Conservation (phyloP, 2,797 vertebrate genomes). For the Thamnophis elegans region DNA sequence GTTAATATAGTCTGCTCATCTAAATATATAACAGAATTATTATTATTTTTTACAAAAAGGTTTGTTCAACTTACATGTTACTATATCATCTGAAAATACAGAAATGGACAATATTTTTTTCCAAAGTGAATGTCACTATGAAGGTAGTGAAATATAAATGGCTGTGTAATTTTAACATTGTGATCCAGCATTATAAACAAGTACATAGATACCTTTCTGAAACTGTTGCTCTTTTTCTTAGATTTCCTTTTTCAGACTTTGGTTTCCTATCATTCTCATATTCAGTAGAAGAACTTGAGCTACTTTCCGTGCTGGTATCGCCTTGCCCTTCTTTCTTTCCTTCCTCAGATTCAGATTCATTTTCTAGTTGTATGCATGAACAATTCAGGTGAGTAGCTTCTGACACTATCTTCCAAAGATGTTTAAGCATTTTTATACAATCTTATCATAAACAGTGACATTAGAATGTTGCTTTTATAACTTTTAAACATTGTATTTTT, state of each 20-base stretch:
- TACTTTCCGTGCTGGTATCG: slow-evolving; percentile 68
- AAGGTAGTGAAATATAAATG: not conserved
- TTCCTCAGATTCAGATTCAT: slow-evolving; percentile 73
- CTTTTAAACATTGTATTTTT: not conserved
- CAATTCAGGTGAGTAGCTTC: not conserved
- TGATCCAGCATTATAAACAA: slow-evolving; percentile 14
- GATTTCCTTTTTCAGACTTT: slow-evolving; percentile 67
- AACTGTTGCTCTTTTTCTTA: slow-evolving; percentile 60
- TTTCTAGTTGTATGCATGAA: slow-evolving; percentile 54
- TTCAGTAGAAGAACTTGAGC: slow-evolving; percentile 74
- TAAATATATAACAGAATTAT: slow-evolving; percentile 60
- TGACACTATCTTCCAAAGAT: not conserved
- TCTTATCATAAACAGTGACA: not conserved
- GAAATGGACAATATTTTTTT: not conserved
- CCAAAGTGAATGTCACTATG: not conserved
- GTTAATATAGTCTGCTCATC: slow-evolving; percentile 64
- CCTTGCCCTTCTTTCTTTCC: slow-evolving; percentile 71
- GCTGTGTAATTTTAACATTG: not conserved
- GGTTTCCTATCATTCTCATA: slow-evolving; percentile 73
- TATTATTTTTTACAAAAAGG: slow-evolving; percentile 44
- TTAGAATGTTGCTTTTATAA: not conserved
- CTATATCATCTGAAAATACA: not conserved
- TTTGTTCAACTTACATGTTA: slow-evolving; percentile 39
- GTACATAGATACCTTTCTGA: slow-evolving; percentile 74
- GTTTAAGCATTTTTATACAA: not conserved